Conservation (phyloP, 2,888 invertebrate species). For the Boloria euphrosyne region DNA sequence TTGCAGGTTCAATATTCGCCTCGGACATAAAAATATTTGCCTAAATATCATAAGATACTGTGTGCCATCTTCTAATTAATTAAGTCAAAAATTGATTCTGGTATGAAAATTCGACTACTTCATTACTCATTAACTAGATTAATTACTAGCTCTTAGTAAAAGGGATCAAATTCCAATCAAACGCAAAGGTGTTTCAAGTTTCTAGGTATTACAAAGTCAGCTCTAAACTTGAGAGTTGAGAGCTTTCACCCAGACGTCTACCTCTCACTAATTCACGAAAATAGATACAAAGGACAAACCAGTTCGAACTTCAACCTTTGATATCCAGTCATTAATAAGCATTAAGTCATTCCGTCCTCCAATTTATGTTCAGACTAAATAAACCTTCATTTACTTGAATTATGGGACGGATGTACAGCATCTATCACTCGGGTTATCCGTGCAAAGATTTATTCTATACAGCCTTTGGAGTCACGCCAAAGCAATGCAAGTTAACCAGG, state of each 20-base stretch:
- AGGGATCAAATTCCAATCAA: no score
- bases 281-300: background rate
- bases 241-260: no score
- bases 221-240: no score
- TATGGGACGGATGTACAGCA: conserved; percentile 18
- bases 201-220: no score
- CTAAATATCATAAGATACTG: background rate
- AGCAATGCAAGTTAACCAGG: conserved; percentile 38
- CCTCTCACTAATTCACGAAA: background rate
- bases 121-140: no score
- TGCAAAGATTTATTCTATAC: conserved; percentile 33
- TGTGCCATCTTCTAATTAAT: background rate
- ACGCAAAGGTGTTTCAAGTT: no score
- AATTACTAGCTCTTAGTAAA: no score
- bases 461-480: conserved; percentile 34
- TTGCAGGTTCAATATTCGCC: background rate
- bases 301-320: background rate
- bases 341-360: background rate
- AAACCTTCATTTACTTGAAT: conserved; percentile 28
- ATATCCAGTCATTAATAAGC: background rate
- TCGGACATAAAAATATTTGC: background rate
- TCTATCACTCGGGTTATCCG: conserved; percentile 38
- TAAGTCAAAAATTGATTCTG: background rate
- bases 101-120: no score
- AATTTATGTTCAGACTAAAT: conserved; percentile 13